These are phyloP conservation scores for Drosophila mimica DNA, from an alignment of 2,888 invertebrate genomes.

Conservation along the genomic window DNA sequence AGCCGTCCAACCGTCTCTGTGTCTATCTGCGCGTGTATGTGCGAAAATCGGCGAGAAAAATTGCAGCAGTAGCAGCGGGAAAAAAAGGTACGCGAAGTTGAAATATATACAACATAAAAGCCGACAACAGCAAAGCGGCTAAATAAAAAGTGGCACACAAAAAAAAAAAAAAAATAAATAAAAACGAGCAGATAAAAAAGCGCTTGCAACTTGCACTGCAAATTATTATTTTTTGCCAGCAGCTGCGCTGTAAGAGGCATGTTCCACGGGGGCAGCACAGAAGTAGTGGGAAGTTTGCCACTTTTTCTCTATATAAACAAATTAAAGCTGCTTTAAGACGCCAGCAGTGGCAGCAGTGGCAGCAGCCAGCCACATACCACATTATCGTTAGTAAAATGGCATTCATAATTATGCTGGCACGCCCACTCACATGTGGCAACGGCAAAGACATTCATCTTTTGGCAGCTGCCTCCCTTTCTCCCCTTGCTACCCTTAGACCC, in stretches of 20 bases:
- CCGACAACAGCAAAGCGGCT: constrained; percentile 28
- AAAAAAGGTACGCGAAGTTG: constrained; percentile 66
- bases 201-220: constrained; percentile 71
- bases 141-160: constrained; percentile 56
- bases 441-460: constrained; percentile 63
- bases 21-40: constrained; percentile 51
- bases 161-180: constrained; percentile 52
- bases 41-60: constrained; percentile 72
- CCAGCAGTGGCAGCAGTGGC: constrained; percentile 9
- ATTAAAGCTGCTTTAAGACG: constrained; percentile 59
- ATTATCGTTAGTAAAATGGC: constrained; percentile 58
- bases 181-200: constrained; percentile 28
- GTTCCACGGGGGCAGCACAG: background rate
- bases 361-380: constrained; percentile 20
- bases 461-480: constrained; percentile 35
- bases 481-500: background rate
- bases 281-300: constrained; percentile 15
- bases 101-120: constrained; percentile 55
- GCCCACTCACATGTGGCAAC: constrained; percentile 40
- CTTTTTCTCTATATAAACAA: constrained; percentile 31
- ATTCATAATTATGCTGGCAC: constrained; percentile 72
- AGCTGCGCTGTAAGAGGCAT: constrained; percentile 16
- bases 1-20: constrained; percentile 24
- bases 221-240: constrained; percentile 74
- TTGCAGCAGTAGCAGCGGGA: constrained; percentile 49